phyloP scores from a whole-genome alignment of 2,113 vertebrate species.

The Dicaeum eximium region DNA sequence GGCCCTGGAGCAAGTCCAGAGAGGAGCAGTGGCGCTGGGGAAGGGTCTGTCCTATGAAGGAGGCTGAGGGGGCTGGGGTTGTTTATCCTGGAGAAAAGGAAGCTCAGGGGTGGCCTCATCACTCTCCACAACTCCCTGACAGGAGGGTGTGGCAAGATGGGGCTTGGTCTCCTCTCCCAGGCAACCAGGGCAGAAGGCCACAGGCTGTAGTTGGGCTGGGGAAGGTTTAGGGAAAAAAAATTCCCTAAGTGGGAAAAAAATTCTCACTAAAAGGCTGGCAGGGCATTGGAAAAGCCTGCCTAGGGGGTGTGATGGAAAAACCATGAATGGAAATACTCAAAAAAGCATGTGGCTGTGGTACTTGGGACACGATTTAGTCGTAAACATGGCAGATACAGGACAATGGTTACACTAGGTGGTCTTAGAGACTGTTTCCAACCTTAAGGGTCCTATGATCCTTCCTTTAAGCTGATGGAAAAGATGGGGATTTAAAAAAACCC shows the following conservation, averaged over 20 bases:
- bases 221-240: neutral
- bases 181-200: neutral
- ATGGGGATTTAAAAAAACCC: neutral
- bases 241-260: too few relatives aligned
- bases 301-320: neutral
- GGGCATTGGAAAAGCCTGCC: neutral
- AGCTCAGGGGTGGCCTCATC: too few relatives aligned
- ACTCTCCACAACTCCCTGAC: neutral
- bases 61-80: neutral
- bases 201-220: neutral
- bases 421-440: neutral
- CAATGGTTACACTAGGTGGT: neutral
- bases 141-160: neutral
- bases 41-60: neutral
- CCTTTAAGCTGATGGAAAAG: neutral
- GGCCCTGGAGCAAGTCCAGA: accelerated
- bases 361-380: neutral
- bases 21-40: neutral
- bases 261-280: neutral
- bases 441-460: neutral
- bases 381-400: neutral
- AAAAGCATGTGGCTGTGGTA: neutral
- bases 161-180: neutral
- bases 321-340: neutral
- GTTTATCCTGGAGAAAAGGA: neutral